Percentiles rank a stretch among this genome's conserved stretches.
Conservation (phyloP, 2,113 vertebrate genomes). For the Phalacrocorax brasilianus region DNA sequence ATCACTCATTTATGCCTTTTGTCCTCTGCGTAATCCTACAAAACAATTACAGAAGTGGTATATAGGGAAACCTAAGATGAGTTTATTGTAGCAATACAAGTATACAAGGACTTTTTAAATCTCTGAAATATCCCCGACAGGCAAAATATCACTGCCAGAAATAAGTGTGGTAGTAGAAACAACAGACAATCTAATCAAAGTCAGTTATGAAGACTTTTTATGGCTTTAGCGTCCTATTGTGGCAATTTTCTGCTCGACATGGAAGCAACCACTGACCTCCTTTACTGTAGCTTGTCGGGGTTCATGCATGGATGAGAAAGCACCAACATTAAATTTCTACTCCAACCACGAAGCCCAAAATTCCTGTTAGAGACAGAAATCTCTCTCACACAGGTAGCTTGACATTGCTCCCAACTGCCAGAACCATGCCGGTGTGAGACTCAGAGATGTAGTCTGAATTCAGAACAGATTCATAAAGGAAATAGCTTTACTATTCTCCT, state of each 20-base stretch:
- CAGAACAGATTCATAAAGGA: background rate
- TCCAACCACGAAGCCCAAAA: background rate
- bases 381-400: accelerated
- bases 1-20: background rate
- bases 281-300: background rate
- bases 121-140: accelerated
- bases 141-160: background rate
- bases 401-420: background rate
- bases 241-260: background rate
- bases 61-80: background rate
- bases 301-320: background rate
- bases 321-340: background rate
- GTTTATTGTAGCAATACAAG: background rate
- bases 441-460: background rate
- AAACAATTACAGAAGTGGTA: background rate
- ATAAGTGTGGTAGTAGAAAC: background rate
- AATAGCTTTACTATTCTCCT: background rate
- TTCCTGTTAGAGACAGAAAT: background rate
- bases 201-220: background rate
- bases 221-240: background rate
- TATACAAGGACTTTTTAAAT: background rate
- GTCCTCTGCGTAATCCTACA: accelerated
- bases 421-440: background rate
- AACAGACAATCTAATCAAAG: background rate
- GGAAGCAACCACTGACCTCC: background rate